Evolutionary conservation across 2,113 vertebrate genomes (phyloP).

Genomic region (Crotalus viridis): DNA sequence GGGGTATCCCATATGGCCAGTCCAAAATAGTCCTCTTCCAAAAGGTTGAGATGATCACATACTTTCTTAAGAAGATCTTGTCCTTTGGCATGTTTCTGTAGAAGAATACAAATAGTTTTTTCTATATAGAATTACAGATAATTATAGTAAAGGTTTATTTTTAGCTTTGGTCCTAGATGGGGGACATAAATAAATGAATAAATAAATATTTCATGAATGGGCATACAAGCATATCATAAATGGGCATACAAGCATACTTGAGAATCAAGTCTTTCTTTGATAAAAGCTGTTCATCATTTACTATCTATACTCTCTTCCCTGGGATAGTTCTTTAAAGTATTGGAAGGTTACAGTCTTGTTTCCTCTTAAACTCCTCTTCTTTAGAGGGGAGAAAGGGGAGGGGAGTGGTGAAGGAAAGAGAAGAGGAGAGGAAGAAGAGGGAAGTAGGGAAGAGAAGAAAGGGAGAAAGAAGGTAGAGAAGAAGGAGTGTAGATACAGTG

Average conservation of each 20-base stretch:
- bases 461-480: too few species aligned
- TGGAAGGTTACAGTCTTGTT: background rate
- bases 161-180: background rate
- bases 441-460: too few species aligned
- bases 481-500: too few species aligned
- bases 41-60: conserved; percentile 93
- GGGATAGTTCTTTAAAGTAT: background rate
- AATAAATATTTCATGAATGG: background rate
- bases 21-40: conserved; percentile 96
- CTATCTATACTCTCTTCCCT: background rate
- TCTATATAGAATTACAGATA: background rate
- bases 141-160: background rate
- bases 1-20: conserved; percentile 86
- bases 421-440: too few species aligned
- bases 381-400: too few species aligned
- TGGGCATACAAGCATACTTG: background rate
- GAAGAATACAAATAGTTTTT: conserved; percentile 36
- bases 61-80: conserved; percentile 92
- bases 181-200: background rate
- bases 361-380: background rate
- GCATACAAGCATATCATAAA: background rate
- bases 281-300: background rate
- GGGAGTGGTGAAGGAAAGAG: too few species aligned
- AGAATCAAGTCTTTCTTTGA: background rate
- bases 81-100: conserved; percentile 93